Evolutionary conservation across 2,797 vertebrate species (phyloP).

Genomic region (Xiphophorus birchmanni): DNA sequence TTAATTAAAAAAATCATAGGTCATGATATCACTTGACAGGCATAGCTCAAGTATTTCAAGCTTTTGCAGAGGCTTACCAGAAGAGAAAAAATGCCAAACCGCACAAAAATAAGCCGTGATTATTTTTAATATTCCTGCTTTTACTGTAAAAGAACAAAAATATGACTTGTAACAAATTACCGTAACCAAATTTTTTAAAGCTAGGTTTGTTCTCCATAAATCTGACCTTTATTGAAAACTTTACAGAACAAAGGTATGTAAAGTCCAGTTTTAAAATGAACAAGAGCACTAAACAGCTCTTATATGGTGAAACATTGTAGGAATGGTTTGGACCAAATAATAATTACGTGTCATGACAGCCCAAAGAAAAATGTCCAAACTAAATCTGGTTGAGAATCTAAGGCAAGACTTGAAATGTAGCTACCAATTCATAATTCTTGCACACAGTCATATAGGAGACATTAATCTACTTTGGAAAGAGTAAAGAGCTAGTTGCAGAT

Average conservation of each 20-base stretch:
- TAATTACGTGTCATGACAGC: background rate
- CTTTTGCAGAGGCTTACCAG: no score
- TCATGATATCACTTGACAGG: no score
- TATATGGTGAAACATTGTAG: background rate
- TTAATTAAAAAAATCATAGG: no score
- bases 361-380: background rate
- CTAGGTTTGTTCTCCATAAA: background rate
- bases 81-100: no score
- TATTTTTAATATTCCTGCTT: background rate
- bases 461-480: constrained; percentile 29
- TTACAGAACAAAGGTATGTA: background rate
- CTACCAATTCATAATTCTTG: background rate
- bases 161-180: no score
- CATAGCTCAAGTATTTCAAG: no score
- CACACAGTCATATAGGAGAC: constrained; percentile 28
- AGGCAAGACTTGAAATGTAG: background rate
- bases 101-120: background rate
- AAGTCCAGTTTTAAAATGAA: background rate
- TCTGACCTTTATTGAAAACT: background rate
- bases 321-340: background rate
- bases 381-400: background rate
- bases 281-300: background rate
- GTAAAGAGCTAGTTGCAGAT: constrained; percentile 19
- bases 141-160: background rate
- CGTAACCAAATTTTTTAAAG: no score